These are phyloP conservation scores for Scortum barcoo DNA, from an alignment of 2,113 vertebrate genomes.

Conservation along the genomic window DNA sequence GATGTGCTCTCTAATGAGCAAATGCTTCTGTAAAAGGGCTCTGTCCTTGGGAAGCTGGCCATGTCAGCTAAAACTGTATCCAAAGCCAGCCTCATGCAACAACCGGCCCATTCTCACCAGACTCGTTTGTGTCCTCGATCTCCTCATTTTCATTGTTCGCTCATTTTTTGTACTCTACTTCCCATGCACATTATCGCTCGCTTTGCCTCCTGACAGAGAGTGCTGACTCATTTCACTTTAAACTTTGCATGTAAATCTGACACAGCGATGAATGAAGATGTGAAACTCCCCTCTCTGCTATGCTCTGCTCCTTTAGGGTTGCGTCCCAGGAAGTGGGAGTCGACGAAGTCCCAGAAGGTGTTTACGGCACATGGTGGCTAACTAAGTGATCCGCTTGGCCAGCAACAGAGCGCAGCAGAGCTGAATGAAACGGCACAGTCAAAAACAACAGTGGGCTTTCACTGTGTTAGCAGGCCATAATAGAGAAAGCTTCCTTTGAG, in stretches of 20 bases:
- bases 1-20: constrained; percentile 82
- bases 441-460: constrained; percentile 53
- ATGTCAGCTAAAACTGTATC: constrained; percentile 64
- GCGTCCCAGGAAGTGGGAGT: constrained; percentile 52
- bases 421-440: constrained; percentile 46
- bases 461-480: constrained; percentile 21
- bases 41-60: constrained; percentile 81
- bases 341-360: constrained; percentile 56
- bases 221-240: constrained; percentile 25
- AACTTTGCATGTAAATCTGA: constrained; percentile 53
- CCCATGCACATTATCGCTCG: constrained; percentile 60
- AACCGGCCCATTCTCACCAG: constrained; percentile 72
- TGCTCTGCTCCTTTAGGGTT: constrained; percentile 26
- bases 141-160: constrained; percentile 56
- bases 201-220: not conserved
- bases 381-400: constrained; percentile 60
- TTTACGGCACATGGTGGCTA: constrained; percentile 61
- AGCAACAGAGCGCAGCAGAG: constrained; percentile 30
- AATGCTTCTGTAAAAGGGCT: constrained; percentile 69
- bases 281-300: constrained; percentile 20
- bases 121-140: constrained; percentile 56
- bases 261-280: constrained; percentile 69
- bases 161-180: constrained; percentile 62
- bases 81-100: constrained; percentile 62
- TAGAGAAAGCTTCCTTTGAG: constrained; percentile 33